Conservation (phyloP, 2,113 vertebrate genomes). For the Crotalus tigris region DNA sequence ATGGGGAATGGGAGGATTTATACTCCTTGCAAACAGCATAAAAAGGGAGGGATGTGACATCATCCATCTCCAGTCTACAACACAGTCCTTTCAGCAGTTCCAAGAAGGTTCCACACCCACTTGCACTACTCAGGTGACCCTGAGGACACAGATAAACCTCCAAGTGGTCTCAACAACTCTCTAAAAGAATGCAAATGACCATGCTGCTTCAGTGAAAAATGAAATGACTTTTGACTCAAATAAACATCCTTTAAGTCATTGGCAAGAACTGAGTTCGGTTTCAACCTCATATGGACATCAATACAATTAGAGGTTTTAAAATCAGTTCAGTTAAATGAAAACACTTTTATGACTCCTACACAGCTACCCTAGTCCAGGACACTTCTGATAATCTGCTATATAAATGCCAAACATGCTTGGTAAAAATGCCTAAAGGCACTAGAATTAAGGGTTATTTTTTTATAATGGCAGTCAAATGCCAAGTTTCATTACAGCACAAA, state of each 20-base stretch:
- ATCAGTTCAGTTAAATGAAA: slow-evolving; percentile 57
- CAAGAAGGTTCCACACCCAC: too few species aligned
- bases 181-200: too few species aligned
- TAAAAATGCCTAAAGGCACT: slow-evolving; percentile 49
- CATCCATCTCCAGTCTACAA: too few species aligned
- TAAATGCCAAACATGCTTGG: slow-evolving; percentile 56
- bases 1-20: too few species aligned
- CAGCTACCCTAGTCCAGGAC: slow-evolving; percentile 64
- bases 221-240: slow-evolving; percentile 31
- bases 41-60: too few species aligned
- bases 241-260: slow-evolving; percentile 51
- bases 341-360: slow-evolving; percentile 53
- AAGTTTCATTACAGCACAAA: slow-evolving; percentile 58
- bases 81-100: too few species aligned
- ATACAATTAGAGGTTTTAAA: slow-evolving; percentile 57
- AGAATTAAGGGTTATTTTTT: slow-evolving; percentile 44
- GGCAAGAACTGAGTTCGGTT: slow-evolving; percentile 34
- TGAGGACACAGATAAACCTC: too few species aligned
- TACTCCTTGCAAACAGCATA: too few species aligned
- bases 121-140: too few species aligned
- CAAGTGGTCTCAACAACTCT: too few species aligned
- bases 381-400: slow-evolving; percentile 58
- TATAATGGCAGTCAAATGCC: slow-evolving; percentile 61
- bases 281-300: slow-evolving; percentile 50
- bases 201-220: slow-evolving; percentile 36